Evolutionary conservation across 2,888 invertebrate species (phyloP).

Genomic region (Syrista parreyssii): DNA sequence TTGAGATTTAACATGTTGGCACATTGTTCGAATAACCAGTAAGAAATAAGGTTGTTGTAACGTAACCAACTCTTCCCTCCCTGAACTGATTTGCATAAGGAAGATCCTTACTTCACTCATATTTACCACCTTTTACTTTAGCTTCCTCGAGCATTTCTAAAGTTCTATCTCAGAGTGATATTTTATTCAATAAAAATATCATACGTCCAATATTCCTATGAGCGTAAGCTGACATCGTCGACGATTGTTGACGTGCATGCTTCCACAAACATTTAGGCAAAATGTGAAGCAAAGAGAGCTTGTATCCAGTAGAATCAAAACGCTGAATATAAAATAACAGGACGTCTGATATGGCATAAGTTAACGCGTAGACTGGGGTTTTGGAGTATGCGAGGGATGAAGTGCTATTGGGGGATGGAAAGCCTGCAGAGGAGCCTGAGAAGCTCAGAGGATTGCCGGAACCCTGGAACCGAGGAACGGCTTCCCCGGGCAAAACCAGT

Average conservation of each 20-base stretch:
- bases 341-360: slow-evolving; percentile 19
- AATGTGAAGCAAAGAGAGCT: background rate
- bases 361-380: slow-evolving; percentile 1
- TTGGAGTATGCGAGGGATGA: background rate
- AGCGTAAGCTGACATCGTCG: background rate
- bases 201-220: background rate
- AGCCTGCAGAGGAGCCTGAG: background rate
- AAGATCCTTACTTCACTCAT: no score
- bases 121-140: no score
- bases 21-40: no score
- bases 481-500: background rate
- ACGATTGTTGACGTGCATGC: background rate
- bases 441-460: background rate
- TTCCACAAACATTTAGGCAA: background rate
- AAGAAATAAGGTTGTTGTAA: no score
- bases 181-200: background rate
- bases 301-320: background rate
- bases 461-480: background rate
- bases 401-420: background rate
- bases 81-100: no score
- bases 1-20: no score
- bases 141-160: no score
- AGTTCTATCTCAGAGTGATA: no score
- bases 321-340: slow-evolving; percentile 19
- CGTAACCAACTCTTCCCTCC: no score